A percentile compares a stretch with the other conserved stretches of the same genome.
phyloP scores from a whole-genome alignment of 2,113 vertebrate species.

The Psammodynastes pulverulentus region DNA sequence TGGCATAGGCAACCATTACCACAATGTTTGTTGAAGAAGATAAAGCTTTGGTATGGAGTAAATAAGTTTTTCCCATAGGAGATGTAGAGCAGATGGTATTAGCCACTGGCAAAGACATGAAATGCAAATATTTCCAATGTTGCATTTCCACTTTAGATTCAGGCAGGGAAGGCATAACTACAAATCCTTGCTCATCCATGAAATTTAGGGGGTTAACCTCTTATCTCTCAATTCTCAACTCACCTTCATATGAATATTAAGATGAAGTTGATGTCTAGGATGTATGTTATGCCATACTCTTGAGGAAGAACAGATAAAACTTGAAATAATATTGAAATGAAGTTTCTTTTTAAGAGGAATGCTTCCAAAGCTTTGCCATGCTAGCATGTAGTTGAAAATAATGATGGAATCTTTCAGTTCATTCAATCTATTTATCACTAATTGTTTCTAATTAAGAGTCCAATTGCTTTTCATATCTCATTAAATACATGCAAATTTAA shows the following conservation, averaged over 20 bases:
- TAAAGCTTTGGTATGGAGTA: neutral
- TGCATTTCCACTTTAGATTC: neutral
- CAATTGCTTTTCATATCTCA: neutral
- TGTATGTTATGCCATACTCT: neutral
- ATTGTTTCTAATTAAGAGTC: neutral
- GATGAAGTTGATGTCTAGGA: neutral
- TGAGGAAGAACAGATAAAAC: neutral
- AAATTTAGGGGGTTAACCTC: neutral
- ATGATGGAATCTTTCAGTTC: neutral
- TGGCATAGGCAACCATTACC: too few relatives aligned
- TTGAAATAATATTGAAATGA: neutral
- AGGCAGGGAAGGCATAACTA: neutral
- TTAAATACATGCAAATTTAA: neutral
- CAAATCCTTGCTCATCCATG: neutral
- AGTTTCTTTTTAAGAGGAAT: neutral
- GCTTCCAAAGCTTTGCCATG: neutral
- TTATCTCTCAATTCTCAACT: neutral
- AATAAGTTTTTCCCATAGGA: neutral
- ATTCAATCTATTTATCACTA: neutral
- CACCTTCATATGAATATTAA: neutral
- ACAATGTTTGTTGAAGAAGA: neutral
- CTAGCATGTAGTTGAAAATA: neutral
- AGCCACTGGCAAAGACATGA: neutral
- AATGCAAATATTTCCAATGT: neutral
- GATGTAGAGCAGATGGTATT: neutral